Conservation (phyloP, 1,140 invertebrate genomes). For the Eufriesea mexicana region DNA sequence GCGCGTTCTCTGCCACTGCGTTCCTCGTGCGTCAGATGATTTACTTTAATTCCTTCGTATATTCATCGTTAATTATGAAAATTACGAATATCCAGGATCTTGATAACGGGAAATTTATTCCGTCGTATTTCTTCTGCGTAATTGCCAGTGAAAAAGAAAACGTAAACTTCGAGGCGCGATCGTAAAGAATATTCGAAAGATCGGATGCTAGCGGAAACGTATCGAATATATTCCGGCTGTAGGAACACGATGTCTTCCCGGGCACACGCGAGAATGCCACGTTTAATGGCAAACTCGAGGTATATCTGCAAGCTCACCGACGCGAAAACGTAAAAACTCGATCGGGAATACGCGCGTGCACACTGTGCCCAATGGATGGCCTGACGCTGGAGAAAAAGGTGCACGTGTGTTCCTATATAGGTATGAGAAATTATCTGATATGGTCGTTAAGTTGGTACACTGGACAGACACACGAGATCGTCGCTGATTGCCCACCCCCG, state of each 20-base stretch:
- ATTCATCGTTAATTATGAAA: background rate
- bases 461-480: constrained; percentile 66
- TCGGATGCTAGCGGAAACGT: too few relatives aligned
- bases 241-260: too few relatives aligned
- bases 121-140: background rate
- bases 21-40: background rate
- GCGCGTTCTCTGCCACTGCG: background rate
- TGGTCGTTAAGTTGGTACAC: constrained; percentile 51
- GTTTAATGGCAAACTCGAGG: too few relatives aligned
- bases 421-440: constrained; percentile 50
- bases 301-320: background rate
- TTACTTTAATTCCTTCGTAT: background rate
- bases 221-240: too few relatives aligned
- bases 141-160: background rate
- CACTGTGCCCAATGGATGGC: constrained; percentile 15
- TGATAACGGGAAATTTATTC: background rate
- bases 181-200: too few relatives aligned
- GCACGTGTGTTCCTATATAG: constrained; percentile 12
- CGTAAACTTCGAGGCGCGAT: too few relatives aligned
- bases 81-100: background rate
- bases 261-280: too few relatives aligned
- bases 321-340: background rate
- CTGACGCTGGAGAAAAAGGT: background rate
- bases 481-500: constrained; percentile 73
- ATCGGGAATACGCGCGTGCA: background rate